Evolutionary conservation across 2,888 invertebrate species (phyloP).

Genomic region (Ligdia adustata): DNA sequence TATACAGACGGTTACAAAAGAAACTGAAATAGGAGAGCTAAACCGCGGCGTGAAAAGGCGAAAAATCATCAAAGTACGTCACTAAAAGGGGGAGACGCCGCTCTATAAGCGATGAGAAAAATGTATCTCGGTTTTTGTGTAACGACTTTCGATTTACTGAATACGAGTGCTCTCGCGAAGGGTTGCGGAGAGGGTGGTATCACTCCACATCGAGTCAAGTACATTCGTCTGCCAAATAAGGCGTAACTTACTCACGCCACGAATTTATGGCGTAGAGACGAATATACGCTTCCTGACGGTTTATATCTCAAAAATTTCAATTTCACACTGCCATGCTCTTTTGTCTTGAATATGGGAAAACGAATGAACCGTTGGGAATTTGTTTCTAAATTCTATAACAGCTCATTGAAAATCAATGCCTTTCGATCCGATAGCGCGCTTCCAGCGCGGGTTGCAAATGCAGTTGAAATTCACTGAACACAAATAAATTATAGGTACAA

Average conservation of each 20-base stretch:
- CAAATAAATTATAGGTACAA: constrained; percentile 9
- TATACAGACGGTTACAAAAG: constrained; percentile 21
- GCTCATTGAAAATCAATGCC: constrained; percentile 31
- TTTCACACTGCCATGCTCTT: constrained; percentile 64
- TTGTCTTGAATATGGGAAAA: constrained; percentile 40
- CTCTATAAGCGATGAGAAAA: constrained; percentile 66
- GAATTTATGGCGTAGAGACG: constrained; percentile 61
- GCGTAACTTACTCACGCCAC: constrained; percentile 68
- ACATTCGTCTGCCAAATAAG: constrained; percentile 74
- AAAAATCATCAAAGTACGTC: constrained; percentile 61
- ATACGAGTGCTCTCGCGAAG: constrained; percentile 71
- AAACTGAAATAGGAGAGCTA: constrained; percentile 34
- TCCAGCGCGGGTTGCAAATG: constrained; percentile 13
- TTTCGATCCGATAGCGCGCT: constrained; percentile 18
- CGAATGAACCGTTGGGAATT: constrained; percentile 38
- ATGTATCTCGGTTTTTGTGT: constrained; percentile 74
- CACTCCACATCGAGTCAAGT: constrained; percentile 68
- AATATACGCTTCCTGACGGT: constrained; percentile 52
- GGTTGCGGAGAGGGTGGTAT: constrained; percentile 69
- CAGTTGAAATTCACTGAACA: constrained; percentile 15
- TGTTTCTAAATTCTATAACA: constrained; percentile 30
- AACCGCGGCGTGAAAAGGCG: constrained; percentile 53
- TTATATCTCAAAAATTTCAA: constrained; percentile 67
- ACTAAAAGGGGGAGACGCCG: constrained; percentile 58
- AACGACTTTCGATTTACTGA: constrained; percentile 78